A percentile compares a stretch with the other conserved stretches of the same genome.
Evolutionary conservation across 2,113 vertebrate genomes (phyloP).

Genomic region (Pituophis catenifer): DNA sequence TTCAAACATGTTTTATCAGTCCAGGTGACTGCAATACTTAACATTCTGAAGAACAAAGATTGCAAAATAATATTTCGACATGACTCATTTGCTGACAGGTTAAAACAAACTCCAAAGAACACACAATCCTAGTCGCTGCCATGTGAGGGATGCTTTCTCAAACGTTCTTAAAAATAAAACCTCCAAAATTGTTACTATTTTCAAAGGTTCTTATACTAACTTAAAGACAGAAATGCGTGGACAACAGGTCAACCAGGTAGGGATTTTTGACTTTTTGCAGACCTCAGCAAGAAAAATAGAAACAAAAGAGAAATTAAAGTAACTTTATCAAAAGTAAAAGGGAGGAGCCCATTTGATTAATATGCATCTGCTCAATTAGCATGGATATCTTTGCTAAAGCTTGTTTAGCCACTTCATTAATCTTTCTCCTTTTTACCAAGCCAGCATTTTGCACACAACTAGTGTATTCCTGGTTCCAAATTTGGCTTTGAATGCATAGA

Average conservation of each 20-base stretch:
- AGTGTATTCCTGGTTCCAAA: background rate
- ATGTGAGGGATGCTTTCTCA: constrained; percentile 16
- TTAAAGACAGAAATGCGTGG: constrained; percentile 30
- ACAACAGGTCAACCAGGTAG: background rate
- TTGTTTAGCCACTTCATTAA: constrained; percentile 35
- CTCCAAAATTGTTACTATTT: constrained; percentile 9
- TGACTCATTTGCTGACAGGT: constrained; percentile 57
- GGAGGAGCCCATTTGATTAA: background rate
- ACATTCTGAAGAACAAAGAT: constrained; percentile 42
- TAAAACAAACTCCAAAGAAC: constrained; percentile 52
- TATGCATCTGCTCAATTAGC: background rate
- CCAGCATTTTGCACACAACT: constrained; percentile 5
- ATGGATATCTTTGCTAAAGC: constrained; percentile 20
- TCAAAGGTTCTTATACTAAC: constrained; percentile 14
- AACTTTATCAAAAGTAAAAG: constrained; percentile 24
- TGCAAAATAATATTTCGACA: constrained; percentile 34
- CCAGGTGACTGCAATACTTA: constrained; percentile 45
- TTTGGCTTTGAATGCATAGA: background rate
- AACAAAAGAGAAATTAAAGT: background rate
- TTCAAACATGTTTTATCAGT: constrained; percentile 30
- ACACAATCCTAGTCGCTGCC: constrained; percentile 22
- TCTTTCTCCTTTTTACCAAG: constrained; percentile 18
- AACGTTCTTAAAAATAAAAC: background rate
- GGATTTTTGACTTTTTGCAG: constrained; percentile 15
- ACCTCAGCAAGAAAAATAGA: constrained; percentile 8